Evolutionary conservation across 2,888 invertebrate species (phyloP).

Genomic region (Nomada hirtipes): DNA sequence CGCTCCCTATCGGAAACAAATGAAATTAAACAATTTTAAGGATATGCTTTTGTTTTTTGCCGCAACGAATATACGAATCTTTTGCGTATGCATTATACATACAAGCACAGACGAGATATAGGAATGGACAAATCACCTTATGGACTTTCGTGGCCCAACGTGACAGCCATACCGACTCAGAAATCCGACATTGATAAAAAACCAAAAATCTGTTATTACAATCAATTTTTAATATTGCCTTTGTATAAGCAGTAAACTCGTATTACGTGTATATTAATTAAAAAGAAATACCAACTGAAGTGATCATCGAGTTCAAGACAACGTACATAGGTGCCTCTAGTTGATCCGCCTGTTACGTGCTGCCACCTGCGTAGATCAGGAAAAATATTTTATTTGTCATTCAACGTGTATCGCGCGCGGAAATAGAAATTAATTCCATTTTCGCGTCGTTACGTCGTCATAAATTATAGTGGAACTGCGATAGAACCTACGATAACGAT

Average conservation of each 20-base stretch:
- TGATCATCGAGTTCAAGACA: neutral
- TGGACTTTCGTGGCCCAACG: too few relatives aligned
- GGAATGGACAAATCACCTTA: too few relatives aligned
- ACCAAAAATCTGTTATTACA: too few relatives aligned
- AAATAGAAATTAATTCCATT: neutral
- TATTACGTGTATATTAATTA: neutral
- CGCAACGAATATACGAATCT: too few relatives aligned
- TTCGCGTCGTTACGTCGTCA: neutral
- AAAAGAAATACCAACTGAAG: neutral
- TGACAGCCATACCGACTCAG: too few relatives aligned
- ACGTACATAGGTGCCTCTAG: slow-evolving; percentile 22
- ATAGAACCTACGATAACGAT: neutral
- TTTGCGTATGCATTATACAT: too few relatives aligned
- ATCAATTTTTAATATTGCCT: too few relatives aligned
- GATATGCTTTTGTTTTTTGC: too few relatives aligned
- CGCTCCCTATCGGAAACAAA: neutral
- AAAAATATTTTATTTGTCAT: neutral
- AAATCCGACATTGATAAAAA: too few relatives aligned
- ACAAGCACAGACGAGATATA: too few relatives aligned
- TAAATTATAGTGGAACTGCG: slow-evolving; percentile 10
- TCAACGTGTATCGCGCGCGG: neutral
- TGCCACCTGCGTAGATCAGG: slow-evolving; percentile 28
- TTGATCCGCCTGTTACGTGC: slow-evolving; percentile 19
- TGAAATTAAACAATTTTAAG: too few relatives aligned
- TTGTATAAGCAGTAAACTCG: too few relatives aligned